These are phyloP conservation scores for Aphis craccivora DNA, from an alignment of 1,140 invertebrate genomes.

Conservation along the genomic window DNA sequence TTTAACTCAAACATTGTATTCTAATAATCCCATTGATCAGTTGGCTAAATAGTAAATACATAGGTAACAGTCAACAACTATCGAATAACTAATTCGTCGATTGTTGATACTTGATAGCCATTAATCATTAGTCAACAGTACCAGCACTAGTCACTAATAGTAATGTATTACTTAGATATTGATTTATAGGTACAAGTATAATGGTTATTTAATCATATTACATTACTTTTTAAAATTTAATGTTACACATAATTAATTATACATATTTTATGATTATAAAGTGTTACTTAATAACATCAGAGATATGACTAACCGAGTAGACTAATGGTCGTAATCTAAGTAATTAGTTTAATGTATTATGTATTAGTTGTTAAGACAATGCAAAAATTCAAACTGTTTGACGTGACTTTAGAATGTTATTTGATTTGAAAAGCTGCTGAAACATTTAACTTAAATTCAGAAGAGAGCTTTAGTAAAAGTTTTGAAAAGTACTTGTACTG, in stretches of 20 bases:
- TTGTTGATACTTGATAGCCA: neutral
- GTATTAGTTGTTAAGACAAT: neutral
- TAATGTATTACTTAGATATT: neutral
- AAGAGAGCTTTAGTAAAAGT: neutral
- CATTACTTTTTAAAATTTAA: neutral
- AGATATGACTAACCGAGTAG: neutral
- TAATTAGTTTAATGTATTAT: neutral
- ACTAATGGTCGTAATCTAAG: neutral
- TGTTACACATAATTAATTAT: neutral
- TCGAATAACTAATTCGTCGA: neutral
- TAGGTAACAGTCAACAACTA: constrained; percentile 9
- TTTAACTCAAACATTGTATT: neutral
- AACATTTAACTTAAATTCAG: constrained; percentile 18
- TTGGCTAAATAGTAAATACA: neutral
- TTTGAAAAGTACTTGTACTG: constrained; percentile 5
- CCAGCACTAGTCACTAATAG: neutral
- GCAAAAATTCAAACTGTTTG: neutral
- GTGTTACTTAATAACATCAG: neutral
- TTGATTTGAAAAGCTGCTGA: neutral
- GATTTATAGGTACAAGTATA: neutral
- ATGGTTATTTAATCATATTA: neutral
- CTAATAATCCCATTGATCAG: neutral
- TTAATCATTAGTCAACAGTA: neutral
- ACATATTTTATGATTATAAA: neutral
- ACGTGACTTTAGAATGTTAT: neutral